phyloP scores from a whole-genome alignment of 1,140 invertebrate genomes.

The Chlorops oryzae region DNA sequence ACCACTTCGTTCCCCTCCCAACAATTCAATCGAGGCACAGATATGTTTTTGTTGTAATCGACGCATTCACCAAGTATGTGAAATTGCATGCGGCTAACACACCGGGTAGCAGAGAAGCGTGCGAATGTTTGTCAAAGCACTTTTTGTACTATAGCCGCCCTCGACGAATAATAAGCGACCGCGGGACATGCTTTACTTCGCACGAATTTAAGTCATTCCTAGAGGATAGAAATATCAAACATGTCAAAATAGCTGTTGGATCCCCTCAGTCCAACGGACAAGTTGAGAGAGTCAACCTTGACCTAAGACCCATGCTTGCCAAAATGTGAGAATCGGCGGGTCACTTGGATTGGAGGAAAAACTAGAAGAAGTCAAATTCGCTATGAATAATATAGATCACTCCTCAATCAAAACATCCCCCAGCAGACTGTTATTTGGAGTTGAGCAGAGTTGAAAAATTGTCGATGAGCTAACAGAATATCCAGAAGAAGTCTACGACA shows the following conservation, averaged over 20 bases:
- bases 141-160: constrained; percentile 13
- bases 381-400: constrained; percentile 23
- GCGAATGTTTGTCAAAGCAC: constrained; percentile 20
- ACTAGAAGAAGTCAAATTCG: constrained; percentile 20
- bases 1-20: no score
- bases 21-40: neutral
- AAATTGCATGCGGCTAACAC: constrained; percentile 9
- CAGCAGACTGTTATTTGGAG: constrained; percentile 22
- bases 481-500: neutral
- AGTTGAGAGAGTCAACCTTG: constrained; percentile 22
- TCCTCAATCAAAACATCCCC: constrained; percentile 19
- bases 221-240: no score
- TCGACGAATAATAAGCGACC: constrained; percentile 21
- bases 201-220: constrained; percentile 20
- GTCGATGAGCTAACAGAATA: no score
- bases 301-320: constrained; percentile 15
- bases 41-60: neutral
- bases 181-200: constrained; percentile 27
- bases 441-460: neutral
- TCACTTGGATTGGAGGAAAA: constrained; percentile 16
- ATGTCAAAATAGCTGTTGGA: constrained; percentile 8
- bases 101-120: constrained; percentile 20
- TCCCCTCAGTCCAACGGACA: constrained; percentile 12
- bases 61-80: constrained; percentile 12
- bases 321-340: constrained; percentile 9